phyloP scores from a whole-genome alignment of 2,113 vertebrate genomes.

The Ceyx melanurus region DNA sequence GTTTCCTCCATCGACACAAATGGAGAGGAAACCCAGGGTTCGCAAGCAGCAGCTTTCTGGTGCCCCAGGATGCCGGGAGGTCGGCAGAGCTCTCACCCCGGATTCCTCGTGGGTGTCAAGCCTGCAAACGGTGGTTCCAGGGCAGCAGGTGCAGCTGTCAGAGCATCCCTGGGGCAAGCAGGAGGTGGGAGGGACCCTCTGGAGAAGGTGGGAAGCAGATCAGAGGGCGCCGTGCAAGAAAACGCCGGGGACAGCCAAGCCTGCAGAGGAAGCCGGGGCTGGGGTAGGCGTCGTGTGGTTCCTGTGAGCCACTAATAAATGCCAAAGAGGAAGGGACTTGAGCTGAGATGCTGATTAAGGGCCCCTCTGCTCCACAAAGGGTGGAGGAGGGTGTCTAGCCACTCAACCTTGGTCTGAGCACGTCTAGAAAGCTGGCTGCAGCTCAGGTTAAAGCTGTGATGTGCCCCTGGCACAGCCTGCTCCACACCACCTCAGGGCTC shows the following conservation, averaged over 20 bases:
- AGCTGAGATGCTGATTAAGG: background rate
- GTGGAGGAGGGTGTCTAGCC: background rate
- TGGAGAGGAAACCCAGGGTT: background rate
- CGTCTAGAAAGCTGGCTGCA: background rate
- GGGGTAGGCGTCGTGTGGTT: fast-evolving
- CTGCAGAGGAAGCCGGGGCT: background rate
- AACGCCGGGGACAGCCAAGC: background rate
- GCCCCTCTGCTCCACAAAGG: background rate
- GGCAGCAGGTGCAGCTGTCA: background rate
- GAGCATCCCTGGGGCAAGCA: background rate
- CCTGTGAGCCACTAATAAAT: background rate
- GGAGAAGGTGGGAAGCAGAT: background rate
- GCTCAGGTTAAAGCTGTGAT: background rate
- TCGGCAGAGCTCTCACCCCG: background rate
- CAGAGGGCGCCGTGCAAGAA: background rate
- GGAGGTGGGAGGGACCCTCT: background rate
- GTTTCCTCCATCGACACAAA: background rate
- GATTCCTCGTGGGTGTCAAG: fast-evolving
- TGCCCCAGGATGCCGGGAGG: fast-evolving
- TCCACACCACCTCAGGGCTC: background rate
- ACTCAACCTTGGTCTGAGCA: background rate
- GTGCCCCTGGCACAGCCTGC: background rate
- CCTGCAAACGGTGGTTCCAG: background rate
- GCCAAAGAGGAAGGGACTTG: slow-evolving; percentile 18
- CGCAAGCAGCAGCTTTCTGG: background rate